Percentiles rank a stretch among this genome's conserved stretches.
Conservation (phyloP, 2,113 vertebrate species). For the Smithornis capensis region DNA sequence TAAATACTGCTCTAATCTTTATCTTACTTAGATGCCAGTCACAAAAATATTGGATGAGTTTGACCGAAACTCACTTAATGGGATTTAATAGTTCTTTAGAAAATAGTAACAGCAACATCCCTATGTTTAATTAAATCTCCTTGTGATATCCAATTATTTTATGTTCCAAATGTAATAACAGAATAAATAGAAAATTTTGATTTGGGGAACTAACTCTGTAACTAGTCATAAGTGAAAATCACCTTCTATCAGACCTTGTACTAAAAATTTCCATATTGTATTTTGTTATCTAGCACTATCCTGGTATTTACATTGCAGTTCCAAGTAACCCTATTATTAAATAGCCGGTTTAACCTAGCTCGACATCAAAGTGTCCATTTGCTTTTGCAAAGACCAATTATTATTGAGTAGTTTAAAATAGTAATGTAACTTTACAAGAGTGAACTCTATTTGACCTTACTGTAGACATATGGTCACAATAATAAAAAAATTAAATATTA, state of each 20-base stretch:
- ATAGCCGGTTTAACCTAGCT: not conserved
- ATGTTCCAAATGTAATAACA: not conserved
- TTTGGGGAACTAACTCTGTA: not conserved
- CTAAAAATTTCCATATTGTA: not conserved
- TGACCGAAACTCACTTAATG: not conserved
- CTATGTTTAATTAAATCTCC: not conserved
- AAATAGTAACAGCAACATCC: not conserved
- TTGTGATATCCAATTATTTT: not conserved
- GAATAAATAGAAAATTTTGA: not conserved
- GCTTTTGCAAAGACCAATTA: slow-evolving; percentile 4
- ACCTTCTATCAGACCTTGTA: not conserved
- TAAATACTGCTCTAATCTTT: not conserved
- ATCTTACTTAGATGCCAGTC: not conserved
- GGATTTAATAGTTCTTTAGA: not conserved
- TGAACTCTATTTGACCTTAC: slow-evolving; percentile 57
- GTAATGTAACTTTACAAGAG: slow-evolving; percentile 20
- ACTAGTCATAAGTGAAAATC: not conserved
- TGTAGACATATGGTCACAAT: slow-evolving; percentile 26
- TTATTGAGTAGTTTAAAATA: slow-evolving; percentile 57
- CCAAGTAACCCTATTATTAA: not conserved
- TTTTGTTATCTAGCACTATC: not conserved
- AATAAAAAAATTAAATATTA: slow-evolving; percentile 50
- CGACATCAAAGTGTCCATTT: slow-evolving; percentile 53
- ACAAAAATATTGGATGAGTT: not conserved
- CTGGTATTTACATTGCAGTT: not conserved